Evolutionary conservation across 2,888 invertebrate species (phyloP).

Genomic region (Aricia artaxerxes): DNA sequence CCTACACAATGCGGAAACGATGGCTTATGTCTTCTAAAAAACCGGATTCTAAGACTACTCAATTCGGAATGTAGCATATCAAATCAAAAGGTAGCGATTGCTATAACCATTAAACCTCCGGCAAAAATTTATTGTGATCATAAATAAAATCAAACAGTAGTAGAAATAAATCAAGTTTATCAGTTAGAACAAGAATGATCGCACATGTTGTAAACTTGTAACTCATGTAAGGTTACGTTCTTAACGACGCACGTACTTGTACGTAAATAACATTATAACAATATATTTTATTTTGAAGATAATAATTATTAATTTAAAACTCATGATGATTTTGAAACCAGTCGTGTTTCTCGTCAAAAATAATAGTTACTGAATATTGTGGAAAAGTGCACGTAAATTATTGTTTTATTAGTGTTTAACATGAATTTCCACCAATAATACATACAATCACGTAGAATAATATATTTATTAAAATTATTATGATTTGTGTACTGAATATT

Average conservation of each 20-base stretch:
- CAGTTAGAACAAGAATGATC: conserved; percentile 13
- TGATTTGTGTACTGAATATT: too few relatives aligned
- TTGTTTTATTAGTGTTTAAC: too few relatives aligned
- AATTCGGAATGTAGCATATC: background rate
- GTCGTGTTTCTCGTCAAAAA: too few relatives aligned
- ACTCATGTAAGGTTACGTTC: background rate
- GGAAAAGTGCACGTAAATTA: too few relatives aligned
- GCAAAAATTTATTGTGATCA: conserved; percentile 6
- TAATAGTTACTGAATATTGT: too few relatives aligned
- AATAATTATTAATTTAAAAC: too few relatives aligned
- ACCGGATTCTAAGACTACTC: background rate
- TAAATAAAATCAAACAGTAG: conserved; percentile 13
- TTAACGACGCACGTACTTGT: background rate
- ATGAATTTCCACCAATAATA: too few relatives aligned
- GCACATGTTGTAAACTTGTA: background rate
- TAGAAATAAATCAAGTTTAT: conserved; percentile 18
- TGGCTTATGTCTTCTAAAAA: background rate
- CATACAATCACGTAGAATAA: too few relatives aligned
- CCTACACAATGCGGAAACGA: background rate
- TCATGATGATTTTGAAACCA: too few relatives aligned
- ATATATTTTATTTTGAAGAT: too few relatives aligned
- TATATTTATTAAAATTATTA: too few relatives aligned
- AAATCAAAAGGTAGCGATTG: conserved; percentile 13
- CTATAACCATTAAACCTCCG: background rate
- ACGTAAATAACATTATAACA: background rate